Conservation (phyloP, 2,797 vertebrate species). For the Helostoma temminkii region DNA sequence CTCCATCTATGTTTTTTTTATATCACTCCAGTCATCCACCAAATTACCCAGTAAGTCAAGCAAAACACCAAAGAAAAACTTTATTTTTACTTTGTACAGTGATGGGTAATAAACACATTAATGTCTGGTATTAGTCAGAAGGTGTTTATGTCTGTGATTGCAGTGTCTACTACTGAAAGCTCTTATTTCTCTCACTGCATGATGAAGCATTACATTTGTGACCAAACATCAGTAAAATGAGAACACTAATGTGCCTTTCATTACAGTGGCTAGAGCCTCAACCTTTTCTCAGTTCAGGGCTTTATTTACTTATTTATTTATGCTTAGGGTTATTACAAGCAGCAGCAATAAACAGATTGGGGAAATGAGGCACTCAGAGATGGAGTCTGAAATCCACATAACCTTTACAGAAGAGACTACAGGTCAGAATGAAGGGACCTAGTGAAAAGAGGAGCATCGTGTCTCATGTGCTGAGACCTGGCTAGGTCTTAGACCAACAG, state of each 20-base stretch:
- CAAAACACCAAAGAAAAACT: constrained; percentile 17
- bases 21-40: constrained; percentile 21
- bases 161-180: constrained; percentile 39
- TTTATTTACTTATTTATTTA: constrained; percentile 43
- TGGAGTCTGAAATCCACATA: constrained; percentile 60
- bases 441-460: constrained; percentile 43
- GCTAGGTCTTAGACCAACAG: constrained; percentile 40
- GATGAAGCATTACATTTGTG: constrained; percentile 50
- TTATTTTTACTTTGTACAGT: constrained; percentile 28
- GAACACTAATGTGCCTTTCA: constrained; percentile 44
- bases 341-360: constrained; percentile 45
- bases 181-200: constrained; percentile 28
- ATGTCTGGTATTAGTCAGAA: constrained; percentile 16
- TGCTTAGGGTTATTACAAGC: constrained; percentile 57
- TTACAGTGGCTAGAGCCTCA: constrained; percentile 24
- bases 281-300: constrained; percentile 10
- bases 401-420: constrained; percentile 54
- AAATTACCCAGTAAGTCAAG: constrained; percentile 48
- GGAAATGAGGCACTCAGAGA: constrained; percentile 38
- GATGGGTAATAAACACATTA: constrained; percentile 45
- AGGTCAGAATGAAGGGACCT: constrained; percentile 33
- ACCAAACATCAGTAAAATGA: constrained; percentile 46
- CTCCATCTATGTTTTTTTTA: constrained; percentile 31
- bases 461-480: constrained; percentile 40
- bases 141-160: constrained; percentile 25